Percentiles rank a stretch among this genome's conserved stretches.
Conservation (phyloP, 2,797 vertebrate species). For the Tragelaphus eurycerus region DNA sequence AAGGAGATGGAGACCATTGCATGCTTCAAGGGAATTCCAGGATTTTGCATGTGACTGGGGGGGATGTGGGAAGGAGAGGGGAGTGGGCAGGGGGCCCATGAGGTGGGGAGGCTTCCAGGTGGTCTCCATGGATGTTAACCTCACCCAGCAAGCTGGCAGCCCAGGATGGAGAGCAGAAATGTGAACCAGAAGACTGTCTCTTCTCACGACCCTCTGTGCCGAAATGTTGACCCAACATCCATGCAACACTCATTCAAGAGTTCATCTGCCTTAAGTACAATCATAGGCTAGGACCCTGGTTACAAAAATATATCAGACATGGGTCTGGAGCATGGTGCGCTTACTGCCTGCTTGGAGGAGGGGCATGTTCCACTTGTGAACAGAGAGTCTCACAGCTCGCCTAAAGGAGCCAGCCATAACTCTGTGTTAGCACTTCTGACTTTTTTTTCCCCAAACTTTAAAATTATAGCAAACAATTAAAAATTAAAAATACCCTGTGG, state of each 20-base stretch:
- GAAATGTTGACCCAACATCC: not conserved
- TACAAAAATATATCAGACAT: not conserved
- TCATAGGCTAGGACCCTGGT: not conserved
- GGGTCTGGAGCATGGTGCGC: not conserved
- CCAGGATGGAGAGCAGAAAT: not conserved
- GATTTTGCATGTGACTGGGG: fast-evolving
- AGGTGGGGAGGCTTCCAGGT: not conserved
- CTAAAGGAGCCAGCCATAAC: not conserved
- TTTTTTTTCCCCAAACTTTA: not conserved
- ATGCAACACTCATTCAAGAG: not conserved
- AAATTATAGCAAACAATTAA: not conserved
- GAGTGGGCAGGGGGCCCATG: not conserved
- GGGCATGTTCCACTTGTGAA: not conserved
- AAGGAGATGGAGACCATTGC: not conserved
- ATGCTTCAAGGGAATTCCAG: not conserved
- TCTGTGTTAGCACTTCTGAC: not conserved
- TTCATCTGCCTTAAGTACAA: not conserved
- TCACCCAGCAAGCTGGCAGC: not conserved
- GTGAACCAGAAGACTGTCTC: not conserved
- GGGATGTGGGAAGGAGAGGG: not conserved
- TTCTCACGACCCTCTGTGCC: not conserved
- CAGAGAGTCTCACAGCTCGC: not conserved
- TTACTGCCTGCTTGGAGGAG: not conserved
- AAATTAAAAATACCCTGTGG: not conserved
- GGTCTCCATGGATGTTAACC: not conserved